phyloP scores from a whole-genome alignment of 1,140 invertebrate genomes.

The Triops longicaudatus region DNA sequence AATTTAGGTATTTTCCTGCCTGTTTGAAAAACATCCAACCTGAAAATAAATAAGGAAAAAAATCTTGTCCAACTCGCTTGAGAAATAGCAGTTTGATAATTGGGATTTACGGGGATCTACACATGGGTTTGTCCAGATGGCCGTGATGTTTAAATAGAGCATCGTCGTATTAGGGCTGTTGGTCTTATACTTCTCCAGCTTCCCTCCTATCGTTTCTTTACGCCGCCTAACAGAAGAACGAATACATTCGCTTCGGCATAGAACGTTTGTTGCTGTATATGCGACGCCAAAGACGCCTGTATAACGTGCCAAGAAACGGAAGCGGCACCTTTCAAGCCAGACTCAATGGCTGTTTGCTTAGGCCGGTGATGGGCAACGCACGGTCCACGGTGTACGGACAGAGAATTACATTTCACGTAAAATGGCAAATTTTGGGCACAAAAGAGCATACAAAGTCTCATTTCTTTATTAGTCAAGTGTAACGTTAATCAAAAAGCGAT shows the following conservation, averaged over 20 bases:
- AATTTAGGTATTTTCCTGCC: neutral
- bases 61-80: neutral
- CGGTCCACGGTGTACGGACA: too few relatives aligned
- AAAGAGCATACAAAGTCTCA: too few relatives aligned
- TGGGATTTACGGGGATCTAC: neutral
- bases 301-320: neutral
- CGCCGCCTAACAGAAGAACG: neutral
- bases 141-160: neutral
- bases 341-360: constrained; percentile 8
- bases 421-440: too few relatives aligned
- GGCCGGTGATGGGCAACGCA: too few relatives aligned
- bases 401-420: too few relatives aligned
- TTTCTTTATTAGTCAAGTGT: too few relatives aligned
- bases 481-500: too few relatives aligned
- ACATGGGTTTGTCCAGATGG: neutral
- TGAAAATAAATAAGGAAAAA: neutral
- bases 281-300: neutral
- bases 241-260: neutral
- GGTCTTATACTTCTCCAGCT: neutral
- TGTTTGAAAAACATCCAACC: neutral
- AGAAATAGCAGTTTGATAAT: neutral
- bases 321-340: neutral
- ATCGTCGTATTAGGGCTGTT: neutral
- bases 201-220: neutral
- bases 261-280: neutral